Evolutionary conservation across 2,113 vertebrate genomes (phyloP).

Genomic region (Eretmochelys imbricata): DNA sequence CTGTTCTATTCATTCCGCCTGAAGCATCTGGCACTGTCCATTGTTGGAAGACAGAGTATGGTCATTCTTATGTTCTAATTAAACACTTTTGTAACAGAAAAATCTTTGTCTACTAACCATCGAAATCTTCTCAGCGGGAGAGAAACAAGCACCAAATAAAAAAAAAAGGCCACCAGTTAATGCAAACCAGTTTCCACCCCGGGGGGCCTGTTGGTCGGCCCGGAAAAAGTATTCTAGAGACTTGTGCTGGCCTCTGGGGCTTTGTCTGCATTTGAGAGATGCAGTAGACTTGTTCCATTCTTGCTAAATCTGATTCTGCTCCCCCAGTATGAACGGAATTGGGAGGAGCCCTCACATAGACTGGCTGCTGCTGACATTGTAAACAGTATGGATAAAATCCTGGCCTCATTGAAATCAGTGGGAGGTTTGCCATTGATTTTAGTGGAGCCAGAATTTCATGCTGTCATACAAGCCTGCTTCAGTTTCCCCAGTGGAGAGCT

Average conservation of each 20-base stretch:
- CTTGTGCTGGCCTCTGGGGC: neutral
- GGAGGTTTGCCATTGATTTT: neutral
- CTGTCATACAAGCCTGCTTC: neutral
- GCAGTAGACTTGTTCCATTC: neutral
- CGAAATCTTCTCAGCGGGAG: neutral
- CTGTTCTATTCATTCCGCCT: neutral
- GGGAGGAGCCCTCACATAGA: rapidly evolving
- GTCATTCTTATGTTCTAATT: neutral
- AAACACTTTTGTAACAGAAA: neutral
- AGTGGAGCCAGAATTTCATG: neutral
- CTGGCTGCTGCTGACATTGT: rapidly evolving
- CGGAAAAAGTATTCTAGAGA: neutral
- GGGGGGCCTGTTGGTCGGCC: neutral
- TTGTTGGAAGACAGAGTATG: neutral
- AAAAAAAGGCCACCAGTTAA: neutral
- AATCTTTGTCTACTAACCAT: neutral
- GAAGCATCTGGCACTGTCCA: neutral
- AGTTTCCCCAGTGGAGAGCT: neutral
- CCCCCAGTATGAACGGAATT: neutral
- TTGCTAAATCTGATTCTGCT: too few relatives aligned
- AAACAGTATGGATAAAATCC: neutral
- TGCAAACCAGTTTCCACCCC: neutral
- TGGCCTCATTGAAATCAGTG: rapidly evolving
- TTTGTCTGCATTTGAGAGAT: neutral
- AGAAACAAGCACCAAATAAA: slow-evolving; percentile 15